Conservation (phyloP, 30 jellyfish, hydroid and myxozoan species). For the Catostylus mosaicus region DNA sequence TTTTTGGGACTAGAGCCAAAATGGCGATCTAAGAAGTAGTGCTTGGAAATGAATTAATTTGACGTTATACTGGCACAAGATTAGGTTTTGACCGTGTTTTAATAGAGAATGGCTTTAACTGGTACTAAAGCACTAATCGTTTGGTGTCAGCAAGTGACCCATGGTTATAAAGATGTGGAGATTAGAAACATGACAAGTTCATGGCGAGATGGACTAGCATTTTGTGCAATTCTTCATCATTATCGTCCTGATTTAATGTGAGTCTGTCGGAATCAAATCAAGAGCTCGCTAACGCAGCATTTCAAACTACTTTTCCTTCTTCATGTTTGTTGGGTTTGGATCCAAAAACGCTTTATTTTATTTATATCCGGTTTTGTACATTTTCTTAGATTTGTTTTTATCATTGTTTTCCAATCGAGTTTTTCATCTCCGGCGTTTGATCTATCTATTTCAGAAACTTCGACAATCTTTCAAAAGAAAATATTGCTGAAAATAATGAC, state of each 20-base stretch:
- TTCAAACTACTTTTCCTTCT: too few relatives aligned
- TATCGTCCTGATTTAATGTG: constrained; percentile 93
- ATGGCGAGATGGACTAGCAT: constrained; percentile 96
- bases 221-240: constrained; percentile 95
- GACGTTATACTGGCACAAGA: background rate
- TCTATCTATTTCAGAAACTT: constrained; percentile 74
- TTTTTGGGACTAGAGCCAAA: background rate
- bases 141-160: constrained; percentile 92
- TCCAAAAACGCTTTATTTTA: too few relatives aligned
- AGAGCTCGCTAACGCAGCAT: background rate
- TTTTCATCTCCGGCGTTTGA: too few relatives aligned
- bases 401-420: too few relatives aligned
- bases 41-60: too few relatives aligned
- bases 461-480: constrained; percentile 79
- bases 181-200: constrained; percentile 90
- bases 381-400: too few relatives aligned
- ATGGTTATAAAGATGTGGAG: constrained; percentile 79
- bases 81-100: background rate
- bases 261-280: constrained; percentile 1
- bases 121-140: constrained; percentile 86
- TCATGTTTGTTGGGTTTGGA: too few relatives aligned
- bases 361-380: too few relatives aligned
- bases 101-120: constrained; percentile 63
- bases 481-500: constrained; percentile 88
- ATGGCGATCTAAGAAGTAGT: background rate